Evolutionary conservation across 1,140 invertebrate genomes (phyloP).

Genomic region (Stenopsyche tienmushanensis): DNA sequence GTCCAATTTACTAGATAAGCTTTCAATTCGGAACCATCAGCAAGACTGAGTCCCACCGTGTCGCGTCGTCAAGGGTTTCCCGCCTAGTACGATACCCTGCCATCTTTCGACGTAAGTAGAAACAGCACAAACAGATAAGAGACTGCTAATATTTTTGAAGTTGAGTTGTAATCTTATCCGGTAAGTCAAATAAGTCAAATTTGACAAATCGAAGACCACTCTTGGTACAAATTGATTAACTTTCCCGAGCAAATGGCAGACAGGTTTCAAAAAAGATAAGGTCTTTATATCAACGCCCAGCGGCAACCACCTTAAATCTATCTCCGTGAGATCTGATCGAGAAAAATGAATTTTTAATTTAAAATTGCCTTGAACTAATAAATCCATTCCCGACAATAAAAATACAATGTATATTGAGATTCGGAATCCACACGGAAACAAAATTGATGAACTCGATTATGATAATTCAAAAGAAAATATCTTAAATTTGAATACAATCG

Average conservation of each 20-base stretch:
- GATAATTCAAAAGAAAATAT: no score
- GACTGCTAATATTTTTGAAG: slow-evolving; percentile 7
- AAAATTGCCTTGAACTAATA: no score
- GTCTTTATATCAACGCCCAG: neutral
- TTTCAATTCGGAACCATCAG: slow-evolving; percentile 11
- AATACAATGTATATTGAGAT: no score
- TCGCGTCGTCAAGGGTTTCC: neutral
- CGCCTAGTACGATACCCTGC: neutral
- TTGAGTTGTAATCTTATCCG: slow-evolving; percentile 22
- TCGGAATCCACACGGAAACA: no score
- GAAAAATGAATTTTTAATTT: no score
- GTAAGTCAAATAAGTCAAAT: slow-evolving; percentile 8
- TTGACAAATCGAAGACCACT: slow-evolving; percentile 3
- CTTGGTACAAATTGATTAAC: neutral
- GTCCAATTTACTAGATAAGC: slow-evolving; percentile 8
- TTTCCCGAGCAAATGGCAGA: neutral
- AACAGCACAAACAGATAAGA: slow-evolving; percentile 18
- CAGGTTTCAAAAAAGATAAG: neutral
- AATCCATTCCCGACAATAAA: no score
- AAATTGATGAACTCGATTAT: no score
- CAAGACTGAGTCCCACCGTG: slow-evolving; percentile 9
- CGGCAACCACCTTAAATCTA: neutral
- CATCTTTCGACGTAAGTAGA: slow-evolving; percentile 4
- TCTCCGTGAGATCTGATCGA: neutral
- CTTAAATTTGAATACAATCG: no score